phyloP scores from a whole-genome alignment of 2,888 invertebrate species.

The Ariolimax columbianus region DNA sequence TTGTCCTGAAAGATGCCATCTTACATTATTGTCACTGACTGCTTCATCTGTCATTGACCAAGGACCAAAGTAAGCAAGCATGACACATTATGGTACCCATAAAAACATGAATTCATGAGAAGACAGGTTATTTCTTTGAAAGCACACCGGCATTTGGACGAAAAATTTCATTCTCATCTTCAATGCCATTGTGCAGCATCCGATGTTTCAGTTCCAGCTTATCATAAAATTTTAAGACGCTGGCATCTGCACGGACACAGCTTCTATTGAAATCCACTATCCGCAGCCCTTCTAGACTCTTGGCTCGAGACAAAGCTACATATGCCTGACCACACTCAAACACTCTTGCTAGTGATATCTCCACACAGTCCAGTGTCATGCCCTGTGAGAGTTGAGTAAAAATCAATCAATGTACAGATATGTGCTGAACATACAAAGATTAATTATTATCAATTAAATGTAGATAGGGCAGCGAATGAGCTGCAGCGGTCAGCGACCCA shows the following conservation, averaged over 20 bases:
- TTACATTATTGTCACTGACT: no score
- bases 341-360: slow-evolving; percentile 92
- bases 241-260: slow-evolving; percentile 92
- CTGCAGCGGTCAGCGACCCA: no score
- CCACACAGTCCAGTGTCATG: slow-evolving; percentile 94
- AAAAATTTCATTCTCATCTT: slow-evolving; percentile 57
- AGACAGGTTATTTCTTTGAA: neutral
- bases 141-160: slow-evolving; percentile 39
- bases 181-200: slow-evolving; percentile 61
- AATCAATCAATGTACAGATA: no score
- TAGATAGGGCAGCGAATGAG: no score
- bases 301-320: slow-evolving; percentile 94
- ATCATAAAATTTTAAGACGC: slow-evolving; percentile 88
- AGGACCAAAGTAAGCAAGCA: no score
- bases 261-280: slow-evolving; percentile 91
- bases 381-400: slow-evolving; percentile 83
- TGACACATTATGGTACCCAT: no score
- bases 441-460: no score
- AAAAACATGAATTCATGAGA: neutral
- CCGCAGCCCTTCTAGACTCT: slow-evolving; percentile 89
- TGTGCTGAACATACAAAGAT: no score
- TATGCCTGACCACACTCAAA: slow-evolving; percentile 98
- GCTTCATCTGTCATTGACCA: no score
- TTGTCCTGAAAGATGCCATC: no score
- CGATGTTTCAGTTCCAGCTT: slow-evolving; percentile 65